Evolutionary conservation across 2,113 vertebrate species (phyloP).

Genomic region (Zosterops borbonicus): DNA sequence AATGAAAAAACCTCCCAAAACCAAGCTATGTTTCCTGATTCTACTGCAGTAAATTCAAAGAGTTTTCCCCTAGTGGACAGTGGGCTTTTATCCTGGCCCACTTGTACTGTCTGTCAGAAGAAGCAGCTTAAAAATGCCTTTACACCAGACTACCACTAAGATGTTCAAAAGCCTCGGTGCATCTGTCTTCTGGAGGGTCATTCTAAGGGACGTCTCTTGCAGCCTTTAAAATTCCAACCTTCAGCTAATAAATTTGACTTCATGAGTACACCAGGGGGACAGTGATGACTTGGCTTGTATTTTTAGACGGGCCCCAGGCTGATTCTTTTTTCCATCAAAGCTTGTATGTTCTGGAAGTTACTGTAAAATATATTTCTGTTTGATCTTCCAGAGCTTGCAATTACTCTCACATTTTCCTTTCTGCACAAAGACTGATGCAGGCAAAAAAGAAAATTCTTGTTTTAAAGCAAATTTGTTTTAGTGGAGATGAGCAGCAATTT

Average conservation of each 20-base stretch:
- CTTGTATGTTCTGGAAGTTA: not conserved
- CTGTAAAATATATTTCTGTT: not conserved
- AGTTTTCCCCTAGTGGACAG: not conserved
- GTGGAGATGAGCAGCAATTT: not conserved
- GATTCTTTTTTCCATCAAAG: not conserved
- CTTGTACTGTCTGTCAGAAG: not conserved
- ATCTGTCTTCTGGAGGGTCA: not conserved
- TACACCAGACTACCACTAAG: not conserved
- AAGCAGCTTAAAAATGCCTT: not conserved
- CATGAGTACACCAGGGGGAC: not conserved
- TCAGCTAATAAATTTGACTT: not conserved
- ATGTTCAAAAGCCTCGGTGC: not conserved
- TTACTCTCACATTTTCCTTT: not conserved
- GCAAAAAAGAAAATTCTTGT: not conserved
- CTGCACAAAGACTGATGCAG: not conserved
- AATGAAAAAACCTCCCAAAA: accelerated
- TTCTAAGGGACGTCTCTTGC: not conserved
- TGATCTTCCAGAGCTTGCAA: not conserved
- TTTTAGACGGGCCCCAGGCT: not conserved
- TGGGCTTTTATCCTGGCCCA: not conserved
- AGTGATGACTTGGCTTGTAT: not conserved
- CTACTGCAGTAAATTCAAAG: not conserved
- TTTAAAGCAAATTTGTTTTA: not conserved
- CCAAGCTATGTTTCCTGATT: not conserved
- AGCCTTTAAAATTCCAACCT: not conserved